Evolutionary conservation across 2,888 invertebrate species (phyloP).

Genomic region (Eupithecia subumbrata): DNA sequence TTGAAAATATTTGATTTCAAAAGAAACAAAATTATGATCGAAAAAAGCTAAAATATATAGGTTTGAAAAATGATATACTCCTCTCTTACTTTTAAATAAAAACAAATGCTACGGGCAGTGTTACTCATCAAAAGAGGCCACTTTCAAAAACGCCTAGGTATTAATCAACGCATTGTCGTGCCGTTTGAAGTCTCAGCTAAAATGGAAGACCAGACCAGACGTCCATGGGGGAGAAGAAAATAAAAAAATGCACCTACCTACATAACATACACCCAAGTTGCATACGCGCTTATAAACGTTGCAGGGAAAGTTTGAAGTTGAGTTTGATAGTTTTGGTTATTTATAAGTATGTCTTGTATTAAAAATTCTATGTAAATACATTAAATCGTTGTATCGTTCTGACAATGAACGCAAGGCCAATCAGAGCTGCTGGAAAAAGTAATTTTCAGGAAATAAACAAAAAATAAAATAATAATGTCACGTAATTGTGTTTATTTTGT

Average conservation of each 20-base stretch:
- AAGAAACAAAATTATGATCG: neutral
- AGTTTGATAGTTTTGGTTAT: neutral
- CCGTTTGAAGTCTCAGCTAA: conserved; percentile 71
- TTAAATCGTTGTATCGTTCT: neutral
- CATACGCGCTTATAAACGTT: conserved; percentile 74
- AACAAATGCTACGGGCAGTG: conserved; percentile 21
- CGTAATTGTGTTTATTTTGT: neutral
- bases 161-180: conserved; percentile 74
- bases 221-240: conserved; percentile 73
- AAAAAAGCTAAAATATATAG: neutral
- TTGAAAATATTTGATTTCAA: neutral
- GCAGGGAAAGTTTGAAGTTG: conserved; percentile 45
- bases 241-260: conserved; percentile 67
- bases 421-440: neutral
- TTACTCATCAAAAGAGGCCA: conserved; percentile 28
- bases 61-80: neutral
- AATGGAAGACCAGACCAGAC: conserved; percentile 80
- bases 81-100: conserved; percentile 7
- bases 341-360: neutral
- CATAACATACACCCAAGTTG: conserved; percentile 68
- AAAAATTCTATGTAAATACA: neutral
- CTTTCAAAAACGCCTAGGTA: conserved; percentile 48
- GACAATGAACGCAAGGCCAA: neutral
- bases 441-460: neutral
- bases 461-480: neutral